Evolutionary conservation across 2,113 vertebrate genomes (phyloP).

Genomic region (Sylvilagus bachmani): DNA sequence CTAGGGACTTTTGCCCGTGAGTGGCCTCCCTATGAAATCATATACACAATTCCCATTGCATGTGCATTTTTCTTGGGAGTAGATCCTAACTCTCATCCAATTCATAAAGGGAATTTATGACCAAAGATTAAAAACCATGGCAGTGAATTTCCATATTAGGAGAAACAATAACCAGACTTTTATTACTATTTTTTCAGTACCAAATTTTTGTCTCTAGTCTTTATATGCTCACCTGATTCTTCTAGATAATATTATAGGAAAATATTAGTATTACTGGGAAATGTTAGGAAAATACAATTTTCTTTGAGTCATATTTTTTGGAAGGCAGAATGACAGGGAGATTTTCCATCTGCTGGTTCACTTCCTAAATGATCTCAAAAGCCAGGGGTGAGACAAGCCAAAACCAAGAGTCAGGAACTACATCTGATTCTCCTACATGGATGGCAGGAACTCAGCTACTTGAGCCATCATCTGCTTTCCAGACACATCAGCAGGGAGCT

Average conservation of each 20-base stretch:
- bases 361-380: too few species aligned
- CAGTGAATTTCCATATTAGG: background rate
- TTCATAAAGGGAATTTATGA: background rate
- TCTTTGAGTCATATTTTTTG: constrained; percentile 11
- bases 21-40: background rate
- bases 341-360: too few species aligned
- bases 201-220: background rate
- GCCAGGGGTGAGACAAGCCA: too few species aligned
- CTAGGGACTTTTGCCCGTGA: too few species aligned
- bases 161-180: background rate
- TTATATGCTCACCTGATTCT: constrained; percentile 13
- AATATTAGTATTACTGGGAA: background rate
- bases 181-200: background rate
- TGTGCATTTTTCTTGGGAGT: background rate
- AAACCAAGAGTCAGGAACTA: too few species aligned
- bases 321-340: too few species aligned
- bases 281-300: background rate
- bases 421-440: too few species aligned
- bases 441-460: too few species aligned
- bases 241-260: background rate
- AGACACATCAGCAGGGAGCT: too few species aligned
- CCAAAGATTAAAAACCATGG: background rate
- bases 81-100: background rate
- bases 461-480: too few species aligned
- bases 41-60: background rate